phyloP scores from a whole-genome alignment of 2,113 vertebrate species.

The Tenrec ecaudatus region DNA sequence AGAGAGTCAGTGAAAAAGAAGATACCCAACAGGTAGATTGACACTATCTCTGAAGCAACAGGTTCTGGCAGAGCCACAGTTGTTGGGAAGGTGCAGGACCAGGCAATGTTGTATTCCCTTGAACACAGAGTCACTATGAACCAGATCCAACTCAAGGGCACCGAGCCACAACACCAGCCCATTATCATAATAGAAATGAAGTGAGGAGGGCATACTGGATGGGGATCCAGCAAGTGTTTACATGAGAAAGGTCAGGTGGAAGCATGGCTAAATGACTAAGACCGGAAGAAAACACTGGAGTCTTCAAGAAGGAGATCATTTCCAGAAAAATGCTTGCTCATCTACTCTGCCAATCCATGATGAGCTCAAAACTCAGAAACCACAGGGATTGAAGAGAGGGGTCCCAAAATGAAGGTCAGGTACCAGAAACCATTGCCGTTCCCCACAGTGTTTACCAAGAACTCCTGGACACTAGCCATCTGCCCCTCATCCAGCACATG shows the following conservation, averaged over 20 bases:
- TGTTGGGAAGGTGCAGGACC: no score
- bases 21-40: no score
- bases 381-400: accelerated
- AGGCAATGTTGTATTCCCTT: no score
- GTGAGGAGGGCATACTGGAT: neutral
- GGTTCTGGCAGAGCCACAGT: no score
- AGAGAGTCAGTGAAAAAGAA: no score
- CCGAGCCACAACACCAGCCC: neutral
- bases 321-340: neutral
- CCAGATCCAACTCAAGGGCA: no score
- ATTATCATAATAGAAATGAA: neutral
- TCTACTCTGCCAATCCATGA: neutral
- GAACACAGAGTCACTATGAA: no score
- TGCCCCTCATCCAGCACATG: neutral
- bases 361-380: neutral
- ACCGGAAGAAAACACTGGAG: neutral
- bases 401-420: neutral
- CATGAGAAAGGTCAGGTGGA: neutral
- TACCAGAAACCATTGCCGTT: neutral
- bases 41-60: no score
- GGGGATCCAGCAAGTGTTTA: neutral
- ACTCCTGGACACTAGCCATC: neutral
- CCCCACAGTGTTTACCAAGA: neutral
- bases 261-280: no score
- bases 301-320: neutral